Evolutionary conservation across 2,113 vertebrate species (phyloP).

Genomic region (Labeo catla): DNA sequence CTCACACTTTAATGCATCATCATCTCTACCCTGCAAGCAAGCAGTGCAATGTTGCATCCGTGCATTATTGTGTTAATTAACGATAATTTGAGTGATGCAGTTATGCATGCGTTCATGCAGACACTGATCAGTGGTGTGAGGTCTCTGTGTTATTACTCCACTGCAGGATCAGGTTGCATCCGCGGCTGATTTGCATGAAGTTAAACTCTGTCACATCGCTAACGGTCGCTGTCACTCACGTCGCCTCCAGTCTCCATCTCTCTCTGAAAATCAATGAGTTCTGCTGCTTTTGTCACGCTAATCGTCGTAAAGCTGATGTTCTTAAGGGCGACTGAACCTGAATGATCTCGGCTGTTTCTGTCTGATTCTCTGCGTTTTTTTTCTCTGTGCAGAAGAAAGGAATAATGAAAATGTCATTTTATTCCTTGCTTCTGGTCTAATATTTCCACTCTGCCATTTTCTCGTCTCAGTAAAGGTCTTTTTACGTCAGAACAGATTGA

Average conservation of each 20-base stretch:
- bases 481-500: not conserved
- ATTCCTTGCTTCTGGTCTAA: not conserved
- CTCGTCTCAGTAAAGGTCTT: slow-evolving; percentile 16
- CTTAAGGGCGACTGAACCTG: not conserved
- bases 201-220: not conserved
- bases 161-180: not conserved
- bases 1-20: too few species aligned
- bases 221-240: not conserved
- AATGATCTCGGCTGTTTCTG: not conserved
- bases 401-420: slow-evolving; percentile 16
- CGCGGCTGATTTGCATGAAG: not conserved
- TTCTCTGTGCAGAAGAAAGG: not conserved
- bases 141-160: not conserved
- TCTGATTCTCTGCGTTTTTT: not conserved
- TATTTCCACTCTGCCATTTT: slow-evolving; percentile 1
- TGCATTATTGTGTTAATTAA: too few species aligned
- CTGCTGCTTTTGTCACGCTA: not conserved
- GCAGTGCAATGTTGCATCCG: too few species aligned
- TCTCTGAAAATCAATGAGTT: not conserved
- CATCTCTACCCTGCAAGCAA: too few species aligned
- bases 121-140: not conserved
- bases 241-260: not conserved
- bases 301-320: not conserved
- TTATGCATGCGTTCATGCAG: not conserved
- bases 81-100: not conserved